Conservation (phyloP, 2,888 invertebrate genomes). For the Uropetala carovei region DNA sequence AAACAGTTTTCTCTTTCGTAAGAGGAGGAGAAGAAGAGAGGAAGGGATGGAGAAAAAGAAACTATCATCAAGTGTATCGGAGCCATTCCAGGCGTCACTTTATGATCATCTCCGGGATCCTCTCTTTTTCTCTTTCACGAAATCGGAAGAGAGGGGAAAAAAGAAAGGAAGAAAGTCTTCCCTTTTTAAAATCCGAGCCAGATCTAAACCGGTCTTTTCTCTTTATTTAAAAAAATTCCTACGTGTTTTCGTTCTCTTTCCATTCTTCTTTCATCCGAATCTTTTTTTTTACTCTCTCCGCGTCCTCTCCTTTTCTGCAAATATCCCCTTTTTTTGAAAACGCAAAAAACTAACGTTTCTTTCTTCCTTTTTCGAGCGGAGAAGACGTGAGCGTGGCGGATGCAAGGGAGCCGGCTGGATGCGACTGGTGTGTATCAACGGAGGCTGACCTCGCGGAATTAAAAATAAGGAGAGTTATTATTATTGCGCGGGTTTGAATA, state of each 20-base stretch:
- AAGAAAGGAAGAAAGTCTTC: background rate
- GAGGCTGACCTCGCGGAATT: constrained; percentile 37
- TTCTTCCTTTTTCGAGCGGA: background rate
- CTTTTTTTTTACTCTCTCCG: background rate
- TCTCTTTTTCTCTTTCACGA: background rate
- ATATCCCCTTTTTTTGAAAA: background rate
- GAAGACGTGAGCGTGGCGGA: background rate
- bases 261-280: background rate
- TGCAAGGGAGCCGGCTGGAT: background rate
- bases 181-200: background rate
- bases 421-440: background rate
- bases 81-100: too few species aligned
- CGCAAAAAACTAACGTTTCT: background rate
- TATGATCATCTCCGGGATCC: background rate
- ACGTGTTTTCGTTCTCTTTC: too few species aligned
- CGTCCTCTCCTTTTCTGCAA: background rate
- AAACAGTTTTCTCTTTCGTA: too few species aligned
- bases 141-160: background rate
- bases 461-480: constrained; percentile 28
- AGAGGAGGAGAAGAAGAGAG: too few species aligned
- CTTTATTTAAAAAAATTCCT: too few species aligned
- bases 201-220: too few species aligned
- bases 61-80: too few species aligned
- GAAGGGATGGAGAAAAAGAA: too few species aligned
- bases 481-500: constrained; percentile 14